These are phyloP conservation scores for Neomorphus geoffroyi DNA, from an alignment of 2,797 vertebrate genomes.

Conservation along the genomic window DNA sequence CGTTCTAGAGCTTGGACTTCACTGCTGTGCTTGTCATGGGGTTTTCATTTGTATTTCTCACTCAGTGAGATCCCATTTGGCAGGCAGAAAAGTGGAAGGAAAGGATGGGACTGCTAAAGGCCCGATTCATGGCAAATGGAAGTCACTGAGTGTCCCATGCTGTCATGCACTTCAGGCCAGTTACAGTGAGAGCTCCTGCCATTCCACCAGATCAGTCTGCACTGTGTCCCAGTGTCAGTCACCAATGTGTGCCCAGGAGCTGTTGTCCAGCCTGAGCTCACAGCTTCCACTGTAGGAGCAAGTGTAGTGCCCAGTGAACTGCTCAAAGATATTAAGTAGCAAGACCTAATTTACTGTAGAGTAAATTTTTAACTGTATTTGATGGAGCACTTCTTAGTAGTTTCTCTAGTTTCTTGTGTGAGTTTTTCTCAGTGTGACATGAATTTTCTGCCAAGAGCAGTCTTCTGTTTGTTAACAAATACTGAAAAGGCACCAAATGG, in stretches of 20 bases:
- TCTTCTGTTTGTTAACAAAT: not conserved
- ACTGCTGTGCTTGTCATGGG: not conserved
- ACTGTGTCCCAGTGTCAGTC: accelerated
- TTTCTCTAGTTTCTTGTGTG: not conserved
- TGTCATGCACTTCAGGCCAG: not conserved
- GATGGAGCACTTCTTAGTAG: not conserved
- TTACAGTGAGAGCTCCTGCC: not conserved
- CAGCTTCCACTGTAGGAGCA: not conserved
- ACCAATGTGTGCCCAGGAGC: accelerated
- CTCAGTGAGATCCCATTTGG: not conserved
- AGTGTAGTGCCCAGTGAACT: not conserved
- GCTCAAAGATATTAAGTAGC: not conserved
- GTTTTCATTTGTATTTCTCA: not conserved
- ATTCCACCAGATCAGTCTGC: not conserved
- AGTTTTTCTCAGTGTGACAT: not conserved
- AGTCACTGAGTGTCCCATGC: not conserved
- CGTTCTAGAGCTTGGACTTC: not conserved
- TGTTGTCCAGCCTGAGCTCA: not conserved
- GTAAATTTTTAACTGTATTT: not conserved
- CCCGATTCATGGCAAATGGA: not conserved
- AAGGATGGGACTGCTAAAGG: not conserved
- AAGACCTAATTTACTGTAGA: not conserved
- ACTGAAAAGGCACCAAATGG: not conserved
- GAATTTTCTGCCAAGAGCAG: not conserved
- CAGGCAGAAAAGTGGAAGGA: not conserved